Conservation (phyloP, 2,113 vertebrate genomes). For the Mirounga angustirostris region DNA sequence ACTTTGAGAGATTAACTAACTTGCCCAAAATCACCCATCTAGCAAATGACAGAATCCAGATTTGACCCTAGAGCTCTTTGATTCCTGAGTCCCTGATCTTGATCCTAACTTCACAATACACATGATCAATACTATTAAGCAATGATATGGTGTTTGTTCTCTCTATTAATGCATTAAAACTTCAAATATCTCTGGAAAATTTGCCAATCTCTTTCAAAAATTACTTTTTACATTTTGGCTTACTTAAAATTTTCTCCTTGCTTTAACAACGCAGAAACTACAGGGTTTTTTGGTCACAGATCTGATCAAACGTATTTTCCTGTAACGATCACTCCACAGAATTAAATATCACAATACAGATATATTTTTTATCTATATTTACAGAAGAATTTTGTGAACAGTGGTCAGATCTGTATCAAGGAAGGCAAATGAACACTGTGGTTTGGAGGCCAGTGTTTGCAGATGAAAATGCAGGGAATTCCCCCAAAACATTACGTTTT, state of each 20-base stretch:
- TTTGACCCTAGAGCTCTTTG: not conserved
- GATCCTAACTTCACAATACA: not conserved
- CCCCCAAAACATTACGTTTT: not conserved
- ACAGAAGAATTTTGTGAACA: not conserved
- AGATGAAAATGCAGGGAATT: not conserved
- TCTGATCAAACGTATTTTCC: not conserved
- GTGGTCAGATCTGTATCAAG: not conserved
- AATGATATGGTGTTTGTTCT: not conserved
- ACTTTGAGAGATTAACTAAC: not conserved
- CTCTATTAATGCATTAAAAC: not conserved
- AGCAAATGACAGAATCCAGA: not conserved
- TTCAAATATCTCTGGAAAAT: not conserved
- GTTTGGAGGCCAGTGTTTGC: not conserved
- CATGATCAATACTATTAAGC: not conserved
- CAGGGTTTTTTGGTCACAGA: not conserved
- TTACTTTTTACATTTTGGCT: not conserved
- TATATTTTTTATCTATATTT: not conserved
- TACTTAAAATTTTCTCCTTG: not conserved
- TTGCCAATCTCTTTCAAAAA: not conserved
- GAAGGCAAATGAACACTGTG: not conserved
- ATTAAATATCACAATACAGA: not conserved
- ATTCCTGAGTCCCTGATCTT: not conserved
- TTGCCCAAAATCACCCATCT: not conserved
- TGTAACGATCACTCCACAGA: not conserved
- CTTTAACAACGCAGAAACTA: not conserved